Conservation (phyloP, 2,888 invertebrate genomes). For the Drosophila paucipuncta region DNA sequence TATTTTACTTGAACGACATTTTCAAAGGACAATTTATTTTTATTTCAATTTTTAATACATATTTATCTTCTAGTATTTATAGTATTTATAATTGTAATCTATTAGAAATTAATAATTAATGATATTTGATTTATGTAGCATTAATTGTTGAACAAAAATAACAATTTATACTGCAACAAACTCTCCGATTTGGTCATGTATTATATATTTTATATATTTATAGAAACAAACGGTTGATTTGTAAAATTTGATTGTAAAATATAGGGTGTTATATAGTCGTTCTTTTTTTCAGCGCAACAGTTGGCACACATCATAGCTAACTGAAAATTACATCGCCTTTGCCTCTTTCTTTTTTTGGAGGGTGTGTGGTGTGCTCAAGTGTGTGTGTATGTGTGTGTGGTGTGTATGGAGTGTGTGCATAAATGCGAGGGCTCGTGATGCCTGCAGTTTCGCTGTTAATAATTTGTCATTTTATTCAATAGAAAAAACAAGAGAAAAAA, state of each 20-base stretch:
- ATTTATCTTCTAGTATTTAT: not conserved
- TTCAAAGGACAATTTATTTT: not conserved
- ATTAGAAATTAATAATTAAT: not conserved
- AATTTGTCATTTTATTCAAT: slow-evolving; percentile 10
- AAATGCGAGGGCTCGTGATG: not conserved
- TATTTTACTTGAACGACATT: not conserved
- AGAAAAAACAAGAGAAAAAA: not conserved
- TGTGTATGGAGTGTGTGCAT: not conserved
- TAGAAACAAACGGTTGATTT: not conserved
- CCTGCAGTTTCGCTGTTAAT: slow-evolving; percentile 4
- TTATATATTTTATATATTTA: not conserved
- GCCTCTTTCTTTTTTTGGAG: not conserved
- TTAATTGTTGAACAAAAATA: not conserved
- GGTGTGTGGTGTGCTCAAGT: not conserved
- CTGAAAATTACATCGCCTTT: not conserved
- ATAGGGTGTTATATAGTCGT: not conserved
- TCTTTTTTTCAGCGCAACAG: not conserved
- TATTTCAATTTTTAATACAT: not conserved
- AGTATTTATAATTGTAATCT: not conserved
- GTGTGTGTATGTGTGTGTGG: not conserved
- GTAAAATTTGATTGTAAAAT: not conserved
- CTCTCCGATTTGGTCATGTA: not conserved
- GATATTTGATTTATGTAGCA: not conserved
- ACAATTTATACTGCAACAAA: not conserved
- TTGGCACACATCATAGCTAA: not conserved